phyloP scores from a whole-genome alignment of 2,797 vertebrate species.

The Clarias laeviceps region DNA sequence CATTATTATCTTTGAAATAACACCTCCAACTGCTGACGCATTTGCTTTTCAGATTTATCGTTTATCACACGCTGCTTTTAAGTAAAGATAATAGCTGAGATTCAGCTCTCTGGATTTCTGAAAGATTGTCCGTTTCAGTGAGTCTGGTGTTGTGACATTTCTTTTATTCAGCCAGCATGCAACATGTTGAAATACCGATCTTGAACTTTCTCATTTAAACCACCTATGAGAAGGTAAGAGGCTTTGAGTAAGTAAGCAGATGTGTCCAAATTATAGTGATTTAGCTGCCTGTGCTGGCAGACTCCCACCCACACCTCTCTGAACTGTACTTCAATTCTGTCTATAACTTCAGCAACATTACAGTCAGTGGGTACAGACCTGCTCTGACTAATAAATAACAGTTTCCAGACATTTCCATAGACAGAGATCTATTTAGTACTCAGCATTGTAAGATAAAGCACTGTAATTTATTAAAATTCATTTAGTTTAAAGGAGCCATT shows the following conservation, averaged over 20 bases:
- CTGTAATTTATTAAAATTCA: not conserved
- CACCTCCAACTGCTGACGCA: not conserved
- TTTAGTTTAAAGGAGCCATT: not conserved
- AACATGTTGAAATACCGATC: not conserved
- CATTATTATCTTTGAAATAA: not conserved
- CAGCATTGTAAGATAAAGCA: not conserved
- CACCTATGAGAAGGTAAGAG: not conserved
- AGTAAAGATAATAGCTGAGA: not conserved
- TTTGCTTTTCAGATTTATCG: not conserved
- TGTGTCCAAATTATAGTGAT: slow-evolving; percentile 12
- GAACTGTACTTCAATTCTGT: not conserved
- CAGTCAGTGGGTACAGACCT: not conserved
- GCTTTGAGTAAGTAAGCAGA: not conserved
- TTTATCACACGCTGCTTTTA: not conserved
- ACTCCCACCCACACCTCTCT: not conserved
- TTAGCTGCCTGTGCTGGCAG: not conserved
- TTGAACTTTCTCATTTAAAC: slow-evolving; percentile 3
- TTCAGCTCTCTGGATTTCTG: not conserved
- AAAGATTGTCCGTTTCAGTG: not conserved
- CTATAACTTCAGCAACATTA: not conserved
- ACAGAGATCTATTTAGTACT: not conserved
- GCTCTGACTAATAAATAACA: not conserved
- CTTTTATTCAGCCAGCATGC: not conserved
- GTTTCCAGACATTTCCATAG: not conserved
- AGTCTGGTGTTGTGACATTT: not conserved